Percentiles rank a stretch among this genome's conserved stretches.
Evolutionary conservation across 2,797 vertebrate species (phyloP).

Genomic region (Antrozous pallidus): DNA sequence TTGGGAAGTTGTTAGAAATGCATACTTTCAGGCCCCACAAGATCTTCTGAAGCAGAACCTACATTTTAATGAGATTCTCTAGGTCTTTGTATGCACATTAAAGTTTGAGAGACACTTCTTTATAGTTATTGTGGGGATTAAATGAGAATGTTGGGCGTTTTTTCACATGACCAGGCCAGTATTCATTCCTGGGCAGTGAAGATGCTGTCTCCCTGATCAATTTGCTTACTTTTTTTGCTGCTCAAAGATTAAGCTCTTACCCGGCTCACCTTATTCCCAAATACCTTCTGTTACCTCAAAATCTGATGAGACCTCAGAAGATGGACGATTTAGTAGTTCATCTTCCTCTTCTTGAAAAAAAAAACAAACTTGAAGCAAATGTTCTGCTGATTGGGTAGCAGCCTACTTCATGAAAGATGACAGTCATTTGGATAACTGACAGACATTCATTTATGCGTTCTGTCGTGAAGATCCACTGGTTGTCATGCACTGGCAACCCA

Average conservation of each 20-base stretch:
- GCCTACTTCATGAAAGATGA: background rate
- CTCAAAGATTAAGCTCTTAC: background rate
- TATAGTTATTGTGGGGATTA: background rate
- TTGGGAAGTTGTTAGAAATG: conserved; percentile 3
- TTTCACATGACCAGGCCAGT: background rate
- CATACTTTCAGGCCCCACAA: background rate
- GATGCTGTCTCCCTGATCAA: background rate
- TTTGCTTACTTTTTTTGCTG: background rate
- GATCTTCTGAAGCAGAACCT: conserved; percentile 17
- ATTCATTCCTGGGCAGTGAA: background rate
- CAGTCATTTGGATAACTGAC: background rate
- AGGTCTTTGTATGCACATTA: background rate
- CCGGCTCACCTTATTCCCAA: background rate
- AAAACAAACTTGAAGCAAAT: background rate
- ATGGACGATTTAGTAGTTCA: background rate
- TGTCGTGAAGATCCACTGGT: background rate
- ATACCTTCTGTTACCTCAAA: background rate
- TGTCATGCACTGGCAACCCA: background rate
- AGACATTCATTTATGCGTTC: background rate
- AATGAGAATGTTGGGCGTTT: background rate
- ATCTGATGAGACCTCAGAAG: background rate
- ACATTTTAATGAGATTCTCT: background rate
- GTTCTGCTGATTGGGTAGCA: background rate
- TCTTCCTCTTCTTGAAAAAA: background rate
- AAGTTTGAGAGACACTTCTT: background rate